Evolutionary conservation across 1,140 invertebrate species (phyloP).

Genomic region (Arctopsyche grandis): DNA sequence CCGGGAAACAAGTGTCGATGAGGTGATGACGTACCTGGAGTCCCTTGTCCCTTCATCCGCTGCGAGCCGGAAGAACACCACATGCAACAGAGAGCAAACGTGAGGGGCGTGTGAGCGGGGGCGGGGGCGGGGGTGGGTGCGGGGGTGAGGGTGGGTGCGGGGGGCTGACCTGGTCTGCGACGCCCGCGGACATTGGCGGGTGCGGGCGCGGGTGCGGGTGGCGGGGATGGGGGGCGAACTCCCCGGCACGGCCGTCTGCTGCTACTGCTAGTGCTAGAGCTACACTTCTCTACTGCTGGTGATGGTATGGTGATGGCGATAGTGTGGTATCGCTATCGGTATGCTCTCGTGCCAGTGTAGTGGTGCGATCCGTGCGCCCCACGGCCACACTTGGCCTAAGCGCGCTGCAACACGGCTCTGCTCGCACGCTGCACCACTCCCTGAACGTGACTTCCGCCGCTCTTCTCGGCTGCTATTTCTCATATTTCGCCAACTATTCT

Average conservation of each 20-base stretch:
- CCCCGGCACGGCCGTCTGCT: neutral
- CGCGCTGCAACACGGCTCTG: neutral
- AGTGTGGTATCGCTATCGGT: too few species aligned
- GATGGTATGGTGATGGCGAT: too few species aligned
- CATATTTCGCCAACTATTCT: too few species aligned
- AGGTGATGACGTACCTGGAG: slow-evolving; percentile 72
- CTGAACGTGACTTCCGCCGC: too few species aligned
- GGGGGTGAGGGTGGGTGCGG: neutral
- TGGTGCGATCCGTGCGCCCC: neutral
- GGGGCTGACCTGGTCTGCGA: slow-evolving; percentile 64
- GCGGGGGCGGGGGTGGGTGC: neutral
- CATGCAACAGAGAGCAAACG: slow-evolving; percentile 57
- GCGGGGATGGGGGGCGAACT: neutral
- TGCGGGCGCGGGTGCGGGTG: neutral
- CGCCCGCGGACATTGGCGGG: slow-evolving; percentile 66
- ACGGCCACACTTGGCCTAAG: slow-evolving; percentile 5
- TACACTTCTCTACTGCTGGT: too few species aligned
- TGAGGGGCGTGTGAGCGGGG: neutral
- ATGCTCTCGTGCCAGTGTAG: too few species aligned
- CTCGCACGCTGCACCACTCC: too few species aligned
- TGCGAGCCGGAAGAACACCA: slow-evolving; percentile 58
- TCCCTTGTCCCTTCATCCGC: slow-evolving; percentile 84
- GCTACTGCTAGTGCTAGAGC: too few species aligned
- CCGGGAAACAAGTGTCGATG: too few species aligned
- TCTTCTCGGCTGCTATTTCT: too few species aligned